Evolutionary conservation across 2,113 vertebrate genomes (phyloP).

Genomic region (Falco punctatus): DNA sequence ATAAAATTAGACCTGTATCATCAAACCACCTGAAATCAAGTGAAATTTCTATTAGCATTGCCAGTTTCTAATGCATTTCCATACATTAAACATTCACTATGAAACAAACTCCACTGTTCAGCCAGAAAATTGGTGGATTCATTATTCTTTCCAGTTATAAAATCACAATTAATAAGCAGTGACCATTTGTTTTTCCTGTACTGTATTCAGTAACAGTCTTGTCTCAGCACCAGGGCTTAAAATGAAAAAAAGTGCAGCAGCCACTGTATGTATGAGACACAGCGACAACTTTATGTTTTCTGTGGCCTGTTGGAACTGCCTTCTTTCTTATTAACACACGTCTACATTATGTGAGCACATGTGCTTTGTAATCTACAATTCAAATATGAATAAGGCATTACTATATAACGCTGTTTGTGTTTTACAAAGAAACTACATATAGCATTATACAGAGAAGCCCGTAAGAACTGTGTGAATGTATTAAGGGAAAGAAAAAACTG

Average conservation of each 20-base stretch:
- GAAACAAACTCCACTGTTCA: background rate
- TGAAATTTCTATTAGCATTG: background rate
- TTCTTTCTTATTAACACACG: background rate
- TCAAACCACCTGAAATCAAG: background rate
- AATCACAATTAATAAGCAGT: conserved; percentile 1
- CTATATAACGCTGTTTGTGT: background rate
- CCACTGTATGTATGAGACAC: no score
- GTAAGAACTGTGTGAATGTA: background rate
- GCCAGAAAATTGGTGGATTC: conserved; percentile 11
- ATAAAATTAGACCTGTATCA: background rate
- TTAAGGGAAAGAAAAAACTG: background rate
- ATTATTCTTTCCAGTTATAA: background rate
- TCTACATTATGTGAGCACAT: background rate
- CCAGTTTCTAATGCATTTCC: background rate
- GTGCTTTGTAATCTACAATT: background rate
- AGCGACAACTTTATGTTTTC: background rate
- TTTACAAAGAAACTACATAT: background rate
- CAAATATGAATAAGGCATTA: background rate
- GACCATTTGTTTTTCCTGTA: background rate
- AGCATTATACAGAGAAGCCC: background rate
- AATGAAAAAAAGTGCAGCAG: background rate
- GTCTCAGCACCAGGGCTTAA: background rate
- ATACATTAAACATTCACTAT: background rate
- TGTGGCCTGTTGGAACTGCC: background rate
- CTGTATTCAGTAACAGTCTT: background rate